Conservation (phyloP, 2,113 vertebrate species). For the Romanogobio albipinnatus region DNA sequence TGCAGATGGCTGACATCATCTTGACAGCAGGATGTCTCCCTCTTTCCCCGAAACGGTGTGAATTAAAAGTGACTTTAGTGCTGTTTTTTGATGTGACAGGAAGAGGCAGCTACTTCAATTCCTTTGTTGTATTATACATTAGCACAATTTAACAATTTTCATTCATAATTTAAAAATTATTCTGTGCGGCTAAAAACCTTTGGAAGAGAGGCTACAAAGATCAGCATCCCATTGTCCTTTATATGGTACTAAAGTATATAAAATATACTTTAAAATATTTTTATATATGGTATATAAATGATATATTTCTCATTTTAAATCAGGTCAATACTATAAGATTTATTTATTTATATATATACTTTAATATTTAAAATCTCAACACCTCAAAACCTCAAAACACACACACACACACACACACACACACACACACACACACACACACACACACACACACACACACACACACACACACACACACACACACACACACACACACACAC, state of each 20-base stretch:
- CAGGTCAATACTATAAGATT: no score
- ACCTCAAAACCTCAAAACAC: no score
- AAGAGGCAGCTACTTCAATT: conserved; percentile 34
- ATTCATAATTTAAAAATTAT: conserved; percentile 30
- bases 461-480: no score
- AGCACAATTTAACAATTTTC: conserved; percentile 33
- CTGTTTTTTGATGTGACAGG: conserved; percentile 33
- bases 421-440: no score
- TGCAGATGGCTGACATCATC: conserved; percentile 43
- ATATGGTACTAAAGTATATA: neutral
- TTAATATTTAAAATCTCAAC: no score
- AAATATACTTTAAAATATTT: no score
- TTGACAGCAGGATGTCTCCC: conserved; percentile 47
- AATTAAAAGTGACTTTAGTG: conserved; percentile 49
- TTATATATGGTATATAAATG: no score
- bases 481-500: no score
- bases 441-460: no score
- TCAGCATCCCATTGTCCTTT: neutral
- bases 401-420: no score
- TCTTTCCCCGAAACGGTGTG: conserved; percentile 32
- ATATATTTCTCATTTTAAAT: neutral
- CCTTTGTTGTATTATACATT: conserved; percentile 61
- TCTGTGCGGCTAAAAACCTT: neutral
- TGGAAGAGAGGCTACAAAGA: neutral
- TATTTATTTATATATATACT: no score